Percentiles rank a stretch among this genome's conserved stretches.
Conservation (phyloP, 1,140 invertebrate species). For the Drosophila triauraria region DNA sequence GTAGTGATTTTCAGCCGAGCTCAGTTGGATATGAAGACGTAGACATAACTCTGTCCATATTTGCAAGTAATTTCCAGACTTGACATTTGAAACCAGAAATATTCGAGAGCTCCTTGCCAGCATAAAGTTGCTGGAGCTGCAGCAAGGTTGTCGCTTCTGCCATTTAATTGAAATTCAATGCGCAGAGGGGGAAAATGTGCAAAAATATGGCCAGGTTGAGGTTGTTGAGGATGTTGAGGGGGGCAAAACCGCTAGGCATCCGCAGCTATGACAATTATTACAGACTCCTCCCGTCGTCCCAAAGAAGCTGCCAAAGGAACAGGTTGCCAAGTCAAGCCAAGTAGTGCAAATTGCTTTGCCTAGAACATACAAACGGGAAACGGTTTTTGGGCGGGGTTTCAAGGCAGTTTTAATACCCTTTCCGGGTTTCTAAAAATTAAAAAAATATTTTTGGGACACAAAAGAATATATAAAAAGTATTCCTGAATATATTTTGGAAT, state of each 20-base stretch:
- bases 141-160: slow-evolving; percentile 47
- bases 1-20: slow-evolving; percentile 20
- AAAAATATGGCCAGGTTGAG: slow-evolving; percentile 1
- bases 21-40: slow-evolving; percentile 30
- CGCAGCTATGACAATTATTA: slow-evolving; percentile 72
- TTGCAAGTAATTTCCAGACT: slow-evolving; percentile 41
- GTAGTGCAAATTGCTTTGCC: slow-evolving; percentile 69
- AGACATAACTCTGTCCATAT: slow-evolving; percentile 54
- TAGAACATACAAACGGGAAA: slow-evolving; percentile 63
- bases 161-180: slow-evolving; percentile 80
- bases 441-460: no score
- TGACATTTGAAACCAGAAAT: slow-evolving; percentile 79
- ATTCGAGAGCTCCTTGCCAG: slow-evolving; percentile 23
- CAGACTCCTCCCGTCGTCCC: slow-evolving; percentile 20
- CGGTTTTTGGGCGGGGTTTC: neutral
- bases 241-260: slow-evolving; percentile 58
- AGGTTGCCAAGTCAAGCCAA: slow-evolving; percentile 50
- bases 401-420: slow-evolving; percentile 2
- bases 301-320: slow-evolving; percentile 36
- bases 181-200: slow-evolving; percentile 25
- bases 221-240: neutral
- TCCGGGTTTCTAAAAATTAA: neutral
- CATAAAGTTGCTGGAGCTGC: slow-evolving; percentile 24
- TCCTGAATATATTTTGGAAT: no score
- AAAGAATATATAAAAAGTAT: no score